Evolutionary conservation across 2,888 invertebrate species (phyloP).

Genomic region (Campoplex capitator): DNA sequence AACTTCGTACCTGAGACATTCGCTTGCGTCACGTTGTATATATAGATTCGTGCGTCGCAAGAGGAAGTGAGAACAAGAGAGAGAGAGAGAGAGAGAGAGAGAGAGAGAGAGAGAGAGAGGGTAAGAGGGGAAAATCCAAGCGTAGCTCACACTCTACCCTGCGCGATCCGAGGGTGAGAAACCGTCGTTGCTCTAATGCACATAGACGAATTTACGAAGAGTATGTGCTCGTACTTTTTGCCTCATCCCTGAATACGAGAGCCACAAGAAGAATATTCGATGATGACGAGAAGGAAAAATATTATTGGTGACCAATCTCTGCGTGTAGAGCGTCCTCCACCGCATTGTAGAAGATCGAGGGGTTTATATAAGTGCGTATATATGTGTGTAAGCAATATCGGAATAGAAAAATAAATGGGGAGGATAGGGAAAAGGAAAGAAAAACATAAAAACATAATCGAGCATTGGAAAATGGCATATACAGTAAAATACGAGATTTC

Average conservation of each 20-base stretch:
- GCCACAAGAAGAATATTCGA: conserved; percentile 27
- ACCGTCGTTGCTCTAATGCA: conserved; percentile 26
- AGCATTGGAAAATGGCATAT: conserved; percentile 30
- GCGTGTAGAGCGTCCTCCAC: conserved; percentile 39
- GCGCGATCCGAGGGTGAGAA: conserved; percentile 18
- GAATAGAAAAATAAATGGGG: conserved; percentile 13
- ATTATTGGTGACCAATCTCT: conserved; percentile 66
- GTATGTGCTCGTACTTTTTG: conserved; percentile 33
- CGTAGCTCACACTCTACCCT: conserved; percentile 33
- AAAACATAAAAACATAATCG: conserved; percentile 55
- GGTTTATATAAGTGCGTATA: not conserved
- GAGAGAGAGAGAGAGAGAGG: conserved; percentile 7
- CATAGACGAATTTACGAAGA: conserved; percentile 26
- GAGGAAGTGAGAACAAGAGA: not conserved
- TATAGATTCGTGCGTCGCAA: conserved; percentile 33
- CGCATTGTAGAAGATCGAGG: not conserved
- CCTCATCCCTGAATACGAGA: conserved; percentile 54
- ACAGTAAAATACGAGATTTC: conserved; percentile 32
- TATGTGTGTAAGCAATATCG: not conserved
- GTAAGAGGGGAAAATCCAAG: conserved; percentile 15
- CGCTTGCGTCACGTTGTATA: conserved; percentile 50
- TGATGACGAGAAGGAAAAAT: conserved; percentile 59
- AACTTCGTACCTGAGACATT: conserved; percentile 74
- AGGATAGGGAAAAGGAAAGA: conserved; percentile 31
- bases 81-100: not conserved